Conservation (phyloP, 2,797 vertebrate species). For the Selene dorsalis region DNA sequence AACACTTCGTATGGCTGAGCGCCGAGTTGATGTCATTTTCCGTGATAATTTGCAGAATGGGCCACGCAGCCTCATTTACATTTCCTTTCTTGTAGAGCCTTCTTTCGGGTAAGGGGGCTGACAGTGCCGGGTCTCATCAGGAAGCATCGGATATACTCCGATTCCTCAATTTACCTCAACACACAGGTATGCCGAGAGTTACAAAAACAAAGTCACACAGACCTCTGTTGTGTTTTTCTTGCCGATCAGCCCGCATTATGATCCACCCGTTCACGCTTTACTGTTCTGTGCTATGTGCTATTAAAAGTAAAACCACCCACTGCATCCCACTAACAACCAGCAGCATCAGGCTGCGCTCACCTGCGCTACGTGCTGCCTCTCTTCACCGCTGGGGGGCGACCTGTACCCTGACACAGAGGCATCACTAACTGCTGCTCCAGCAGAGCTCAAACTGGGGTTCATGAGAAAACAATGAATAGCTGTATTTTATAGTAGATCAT, state of each 20-base stretch:
- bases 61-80: slow-evolving; percentile 2
- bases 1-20: slow-evolving; percentile 21
- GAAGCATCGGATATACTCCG: slow-evolving; percentile 69
- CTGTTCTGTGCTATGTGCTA: background rate
- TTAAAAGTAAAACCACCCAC: background rate
- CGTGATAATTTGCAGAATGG: slow-evolving; percentile 17
- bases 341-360: slow-evolving; percentile 65
- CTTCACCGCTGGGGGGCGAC: slow-evolving; percentile 74
- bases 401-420: slow-evolving; percentile 57
- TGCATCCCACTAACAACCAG: background rate
- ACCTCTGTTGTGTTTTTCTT: background rate
- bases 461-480: background rate
- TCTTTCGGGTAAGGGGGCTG: slow-evolving; percentile 42
- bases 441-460: background rate
- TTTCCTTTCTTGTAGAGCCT: slow-evolving; percentile 58
- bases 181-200: slow-evolving; percentile 78
- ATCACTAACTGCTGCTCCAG: background rate
- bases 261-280: background rate
- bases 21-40: slow-evolving; percentile 8
- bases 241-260: background rate
- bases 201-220: background rate
- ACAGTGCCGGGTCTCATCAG: slow-evolving; percentile 24
- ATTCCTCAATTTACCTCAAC: slow-evolving; percentile 77
- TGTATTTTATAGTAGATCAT: background rate
- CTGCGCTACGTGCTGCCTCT: slow-evolving; percentile 50